phyloP scores from a whole-genome alignment of 64 coral and sea anemone genomes.

The Platygyra sinensis region DNA sequence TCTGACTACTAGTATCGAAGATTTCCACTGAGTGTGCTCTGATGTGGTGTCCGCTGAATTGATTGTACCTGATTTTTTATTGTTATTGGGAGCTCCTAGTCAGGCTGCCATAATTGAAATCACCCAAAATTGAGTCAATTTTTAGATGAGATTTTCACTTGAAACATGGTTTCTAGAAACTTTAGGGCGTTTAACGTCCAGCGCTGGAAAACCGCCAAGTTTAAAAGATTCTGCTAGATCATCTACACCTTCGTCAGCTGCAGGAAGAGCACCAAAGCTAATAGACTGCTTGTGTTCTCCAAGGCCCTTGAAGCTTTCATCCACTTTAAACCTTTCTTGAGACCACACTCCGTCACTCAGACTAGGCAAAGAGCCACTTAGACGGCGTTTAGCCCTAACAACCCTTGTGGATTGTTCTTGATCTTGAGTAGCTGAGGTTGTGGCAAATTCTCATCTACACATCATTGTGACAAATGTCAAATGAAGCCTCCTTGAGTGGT shows the following conservation, averaged over 20 bases:
- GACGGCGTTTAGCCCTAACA: background rate
- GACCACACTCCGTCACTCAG: conserved; percentile 82
- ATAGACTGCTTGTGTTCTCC: conserved; percentile 36
- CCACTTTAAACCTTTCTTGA: conserved; percentile 70
- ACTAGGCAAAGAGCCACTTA: conserved; percentile 81
- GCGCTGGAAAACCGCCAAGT: conserved; percentile 77
- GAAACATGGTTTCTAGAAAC: background rate
- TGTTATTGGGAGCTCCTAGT: background rate
- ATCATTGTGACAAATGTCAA: conserved; percentile 43
- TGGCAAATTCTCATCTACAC: conserved; percentile 25
- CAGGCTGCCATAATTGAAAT: background rate
- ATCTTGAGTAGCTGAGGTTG: background rate
- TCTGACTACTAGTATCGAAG: background rate
- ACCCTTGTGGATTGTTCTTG: background rate
- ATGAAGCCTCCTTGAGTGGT: background rate
- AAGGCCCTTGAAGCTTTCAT: conserved; percentile 27
- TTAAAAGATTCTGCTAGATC: conserved; percentile 46
- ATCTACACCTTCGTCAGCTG: conserved; percentile 17
- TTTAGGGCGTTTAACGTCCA: conserved; percentile 40
- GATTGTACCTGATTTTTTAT: background rate
- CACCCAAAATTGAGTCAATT: background rate
- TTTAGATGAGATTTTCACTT: background rate
- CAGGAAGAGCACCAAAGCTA: conserved; percentile 30
- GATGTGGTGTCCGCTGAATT: conserved; percentile 32
- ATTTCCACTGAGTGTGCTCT: conserved; percentile 12